A percentile compares a stretch with the other conserved stretches of the same genome.
Evolutionary conservation across 2,797 vertebrate species (phyloP).

Genomic region (Tadarida brasiliensis): DNA sequence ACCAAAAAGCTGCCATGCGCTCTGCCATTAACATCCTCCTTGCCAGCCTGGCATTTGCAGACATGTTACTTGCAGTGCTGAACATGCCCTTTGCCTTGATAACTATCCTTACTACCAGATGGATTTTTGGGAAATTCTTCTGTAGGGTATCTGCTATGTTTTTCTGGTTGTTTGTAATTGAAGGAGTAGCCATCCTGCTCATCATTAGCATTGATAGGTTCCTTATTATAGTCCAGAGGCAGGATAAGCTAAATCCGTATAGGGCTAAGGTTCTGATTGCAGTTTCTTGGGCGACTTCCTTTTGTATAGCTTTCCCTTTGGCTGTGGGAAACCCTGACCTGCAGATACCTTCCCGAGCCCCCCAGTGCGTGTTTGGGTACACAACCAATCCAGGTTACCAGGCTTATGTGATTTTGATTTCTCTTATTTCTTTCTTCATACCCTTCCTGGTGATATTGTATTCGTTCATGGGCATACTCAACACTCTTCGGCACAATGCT

Average conservation of each 20-base stretch:
- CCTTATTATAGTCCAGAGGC: constrained; percentile 98
- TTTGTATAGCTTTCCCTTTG: constrained; percentile 94
- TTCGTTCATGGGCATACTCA: constrained; percentile 97
- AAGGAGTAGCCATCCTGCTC: constrained; percentile 96
- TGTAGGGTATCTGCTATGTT: constrained; percentile 97
- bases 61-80: constrained; percentile 96
- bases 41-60: constrained; percentile 97
- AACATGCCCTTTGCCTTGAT: constrained; percentile 98
- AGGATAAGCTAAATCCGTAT: constrained; percentile 96
- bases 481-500: constrained; percentile 97
- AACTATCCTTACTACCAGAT: constrained; percentile 93
- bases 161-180: constrained; percentile 97
- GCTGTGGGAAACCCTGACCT: constrained; percentile 94
- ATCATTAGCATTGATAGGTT: constrained; percentile 99
- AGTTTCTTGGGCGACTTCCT: constrained; percentile 95
- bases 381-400: constrained; percentile 92
- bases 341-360: constrained; percentile 94
- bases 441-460: constrained; percentile 97
- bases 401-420: constrained; percentile 94
- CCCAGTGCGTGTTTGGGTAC: constrained; percentile 97
- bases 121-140: constrained; percentile 96
- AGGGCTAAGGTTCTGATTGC: constrained; percentile 95
- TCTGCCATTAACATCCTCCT: constrained; percentile 99
- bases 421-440: constrained; percentile 95
- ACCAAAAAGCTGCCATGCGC: constrained; percentile 98